Base-by-base conservation (phyloP, 2,113 vertebrate genomes). In the Epinephelus cyanopodus region DNA sequence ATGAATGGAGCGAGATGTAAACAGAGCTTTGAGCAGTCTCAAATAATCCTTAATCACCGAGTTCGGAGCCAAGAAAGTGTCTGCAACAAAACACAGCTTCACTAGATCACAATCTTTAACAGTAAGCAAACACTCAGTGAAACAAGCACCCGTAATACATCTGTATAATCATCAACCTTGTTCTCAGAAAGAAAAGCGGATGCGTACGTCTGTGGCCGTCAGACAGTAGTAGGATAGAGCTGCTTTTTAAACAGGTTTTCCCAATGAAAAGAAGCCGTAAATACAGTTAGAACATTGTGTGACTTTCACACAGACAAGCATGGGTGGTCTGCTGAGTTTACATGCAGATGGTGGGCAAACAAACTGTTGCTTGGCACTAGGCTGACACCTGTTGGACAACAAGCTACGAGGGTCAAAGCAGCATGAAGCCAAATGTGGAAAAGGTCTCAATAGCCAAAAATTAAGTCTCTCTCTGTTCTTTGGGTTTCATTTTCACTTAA, bases 301-400 rank as follows among this genome's bases (percentile, higher is more conserved):
- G 75, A 91, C 89, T 86, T 89, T 90, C 70, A 84, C 85, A 81
- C 68, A 58, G 66, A 62, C 63, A 48, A 77, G 75, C 88, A 85
- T 68, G 86, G 90, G 92, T 93, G 94, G 93, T 92, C 92, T 67
- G 64, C 23, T 3, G 62, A 47, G 76, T 82, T 85, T 86, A 89
- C 79, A 62, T 72, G 66, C 25, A 56, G 58, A 67, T 5, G 58
- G 60, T 61, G 54, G 33, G 65, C 82, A 83, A 83, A 85, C 65
- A 77, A 66, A 63, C 27, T 2, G 62, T 18, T 53, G 70, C 82
- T 50, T 42, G 88, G 90, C 56, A 21, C 87, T 37, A 92, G 84
- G 76, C 89, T 92, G 93, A 90, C 94, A 93, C 91, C 94, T 94
- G 89, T 90, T 95, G 94, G 94, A 84, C 67, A 85, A 74, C 74